Base-by-base conservation (phyloP, 2,888 invertebrate genomes). In the Alloplasta piceator region DNA sequence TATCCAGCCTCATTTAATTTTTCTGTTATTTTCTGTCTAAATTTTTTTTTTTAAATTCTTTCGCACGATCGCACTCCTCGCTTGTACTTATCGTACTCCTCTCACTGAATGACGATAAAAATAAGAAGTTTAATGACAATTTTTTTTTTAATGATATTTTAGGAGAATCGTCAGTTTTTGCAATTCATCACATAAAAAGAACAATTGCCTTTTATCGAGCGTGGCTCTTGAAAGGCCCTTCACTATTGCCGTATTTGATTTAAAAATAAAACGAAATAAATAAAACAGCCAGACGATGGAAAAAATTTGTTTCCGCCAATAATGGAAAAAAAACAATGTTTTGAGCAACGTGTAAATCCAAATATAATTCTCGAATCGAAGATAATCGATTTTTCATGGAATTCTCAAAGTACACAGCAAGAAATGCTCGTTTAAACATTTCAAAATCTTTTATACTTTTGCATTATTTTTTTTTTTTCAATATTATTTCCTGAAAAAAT, bases 401-500 rank as follows among this genome's bases (percentile, higher is more conserved):
- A 68, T 55, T 52, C 39, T 70, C 26, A 78, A 67, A 38, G n/a
- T 52, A 36, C 36, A 55, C 14, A 52, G 50, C 73, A 66, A 67
- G n/a, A 9, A 67, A 41, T 39, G 1, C 4, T 52, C n/a, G 1
- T 50, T 58, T 41, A 16, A 50, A 63, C 16, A 12, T 55, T 36
- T 61, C 39, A 41, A 61, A 56, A 79, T 70, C 70, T 77, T 26
- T 26, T 81, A 73, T 76, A 74, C 74, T 64, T 74, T 70, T 68
- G 61, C 75, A 50, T 38, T 68, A 39, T 68, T 60, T 58, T 63
- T 68, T 46, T 52, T 66, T 55, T 10, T 63, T 56, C 56, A 38
- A 70, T 64, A 56, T 70, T 12, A 56, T 71, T 84, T 83, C 67
- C 82, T 86, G 85, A 73, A 85, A 86, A 86, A 86, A 86, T 86